A percentile compares a stretch with the other conserved stretches of the same genome.
Evolutionary conservation across 2,888 invertebrate species (phyloP).

Genomic region (Halocaridina rubra): DNA sequence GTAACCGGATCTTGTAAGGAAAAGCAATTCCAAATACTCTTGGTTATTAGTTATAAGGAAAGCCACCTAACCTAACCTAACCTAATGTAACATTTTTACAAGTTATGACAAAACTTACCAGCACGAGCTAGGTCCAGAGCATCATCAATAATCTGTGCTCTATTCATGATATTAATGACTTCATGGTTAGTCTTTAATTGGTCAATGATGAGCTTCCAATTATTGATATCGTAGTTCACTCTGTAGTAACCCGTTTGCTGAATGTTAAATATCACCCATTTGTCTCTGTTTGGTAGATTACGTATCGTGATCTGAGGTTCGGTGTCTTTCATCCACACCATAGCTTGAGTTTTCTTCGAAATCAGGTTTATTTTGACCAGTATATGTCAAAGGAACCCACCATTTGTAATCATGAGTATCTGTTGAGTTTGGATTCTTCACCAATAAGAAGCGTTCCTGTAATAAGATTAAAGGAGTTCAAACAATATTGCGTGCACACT

Average conservation of each 20-base stretch:
- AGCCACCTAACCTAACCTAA: too few relatives aligned
- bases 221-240: constrained; percentile 82
- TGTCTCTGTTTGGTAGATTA: constrained; percentile 53
- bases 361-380: constrained; percentile 70
- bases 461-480: too few relatives aligned
- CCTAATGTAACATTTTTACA: too few relatives aligned
- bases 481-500: too few relatives aligned
- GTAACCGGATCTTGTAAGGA: too few relatives aligned
- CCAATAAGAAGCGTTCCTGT: constrained; percentile 77
- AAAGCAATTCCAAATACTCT: too few relatives aligned
- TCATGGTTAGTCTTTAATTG: constrained; percentile 75
- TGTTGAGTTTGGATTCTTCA: constrained; percentile 65
- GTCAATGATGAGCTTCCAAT: constrained; percentile 80
- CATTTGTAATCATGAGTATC: constrained; percentile 68
- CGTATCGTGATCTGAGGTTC: constrained; percentile 24
- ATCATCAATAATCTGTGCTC: constrained; percentile 91
- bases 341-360: constrained; percentile 72
- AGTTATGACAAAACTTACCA: constrained; percentile 9
- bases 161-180: constrained; percentile 81
- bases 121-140: constrained; percentile 58
- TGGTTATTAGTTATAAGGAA: too few relatives aligned
- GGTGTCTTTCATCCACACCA: constrained; percentile 73
- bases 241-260: constrained; percentile 79
- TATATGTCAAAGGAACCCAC: constrained; percentile 76
- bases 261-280: constrained; percentile 83